phyloP scores from a whole-genome alignment of 1,140 invertebrate species.

The Drosophila lini region DNA sequence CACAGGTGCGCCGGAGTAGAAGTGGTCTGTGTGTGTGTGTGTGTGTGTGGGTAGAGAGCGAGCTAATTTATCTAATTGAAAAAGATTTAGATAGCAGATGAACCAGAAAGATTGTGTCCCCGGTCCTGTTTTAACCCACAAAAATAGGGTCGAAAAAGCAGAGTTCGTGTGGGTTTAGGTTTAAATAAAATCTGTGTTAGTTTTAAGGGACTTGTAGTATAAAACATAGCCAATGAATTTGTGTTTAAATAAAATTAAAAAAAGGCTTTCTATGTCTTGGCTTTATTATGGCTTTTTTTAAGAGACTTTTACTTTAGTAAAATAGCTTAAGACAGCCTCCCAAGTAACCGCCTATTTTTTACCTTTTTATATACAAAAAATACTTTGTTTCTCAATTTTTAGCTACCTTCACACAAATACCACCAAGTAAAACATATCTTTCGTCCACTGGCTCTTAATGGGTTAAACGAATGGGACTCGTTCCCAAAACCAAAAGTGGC shows the following conservation, averaged over 20 bases:
- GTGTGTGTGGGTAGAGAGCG: background rate
- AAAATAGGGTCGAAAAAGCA: background rate
- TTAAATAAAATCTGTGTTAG: background rate
- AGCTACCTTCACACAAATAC: too few relatives aligned
- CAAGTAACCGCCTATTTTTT: too few relatives aligned
- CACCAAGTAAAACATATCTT: background rate
- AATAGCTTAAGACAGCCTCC: background rate
- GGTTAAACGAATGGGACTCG: slow-evolving; percentile 3
- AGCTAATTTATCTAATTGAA: slow-evolving; percentile 56
- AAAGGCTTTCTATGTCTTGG: background rate
- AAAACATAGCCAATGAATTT: background rate
- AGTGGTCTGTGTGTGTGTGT: background rate
- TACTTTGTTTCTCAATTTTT: background rate
- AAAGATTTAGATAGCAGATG: slow-evolving; percentile 45
- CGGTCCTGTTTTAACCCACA: slow-evolving; percentile 18
- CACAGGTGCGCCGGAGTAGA: slow-evolving; percentile 18
- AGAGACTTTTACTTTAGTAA: background rate
- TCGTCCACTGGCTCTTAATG: background rate
- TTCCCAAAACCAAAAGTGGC: background rate
- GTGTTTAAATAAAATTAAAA: background rate
- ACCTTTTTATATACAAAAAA: background rate
- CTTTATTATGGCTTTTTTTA: too few relatives aligned
- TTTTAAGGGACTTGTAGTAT: background rate
- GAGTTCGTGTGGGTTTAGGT: background rate
- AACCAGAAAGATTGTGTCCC: slow-evolving; percentile 28